Conservation (phyloP, 2,888 invertebrate species). For the Labia minor region DNA sequence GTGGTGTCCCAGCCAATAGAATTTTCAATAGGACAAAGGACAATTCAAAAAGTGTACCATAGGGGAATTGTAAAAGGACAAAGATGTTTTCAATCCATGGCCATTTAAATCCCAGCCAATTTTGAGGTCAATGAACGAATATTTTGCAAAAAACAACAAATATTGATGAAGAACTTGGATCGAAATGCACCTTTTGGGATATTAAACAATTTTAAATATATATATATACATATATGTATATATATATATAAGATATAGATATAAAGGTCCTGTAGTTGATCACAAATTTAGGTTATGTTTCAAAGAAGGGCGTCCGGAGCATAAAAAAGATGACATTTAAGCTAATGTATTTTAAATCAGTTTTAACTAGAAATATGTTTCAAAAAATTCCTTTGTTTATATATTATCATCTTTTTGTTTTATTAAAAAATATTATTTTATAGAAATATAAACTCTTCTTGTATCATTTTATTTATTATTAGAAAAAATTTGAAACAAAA, state of each 20-base stretch:
- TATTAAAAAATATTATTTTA: not conserved
- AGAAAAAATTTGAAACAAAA: too few relatives aligned
- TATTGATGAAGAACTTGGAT: too few relatives aligned
- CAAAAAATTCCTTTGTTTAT: not conserved
- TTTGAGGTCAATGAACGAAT: too few relatives aligned
- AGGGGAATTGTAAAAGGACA: too few relatives aligned
- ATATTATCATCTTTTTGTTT: not conserved
- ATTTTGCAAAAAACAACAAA: too few relatives aligned
- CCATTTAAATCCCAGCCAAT: too few relatives aligned
- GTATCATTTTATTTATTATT: too few relatives aligned
- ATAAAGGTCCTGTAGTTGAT: not conserved
- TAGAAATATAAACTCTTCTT: too few relatives aligned
- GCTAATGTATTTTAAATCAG: not conserved
- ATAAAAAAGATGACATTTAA: not conserved
- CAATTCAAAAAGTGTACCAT: too few relatives aligned
- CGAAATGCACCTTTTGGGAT: not conserved
- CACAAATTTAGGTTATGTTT: not conserved
- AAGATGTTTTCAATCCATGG: too few relatives aligned
- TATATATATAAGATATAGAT: not conserved
- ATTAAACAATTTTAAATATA: not conserved
- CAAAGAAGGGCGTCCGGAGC: not conserved
- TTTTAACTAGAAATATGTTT: not conserved
- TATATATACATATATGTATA: not conserved
- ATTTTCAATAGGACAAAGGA: too few relatives aligned
- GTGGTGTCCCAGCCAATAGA: too few relatives aligned